A percentile compares a stretch with the other conserved stretches of the same genome.
These are phyloP conservation scores for Periplaneta americana DNA, from an alignment of 1,140 invertebrate species.

Conservation along the genomic window DNA sequence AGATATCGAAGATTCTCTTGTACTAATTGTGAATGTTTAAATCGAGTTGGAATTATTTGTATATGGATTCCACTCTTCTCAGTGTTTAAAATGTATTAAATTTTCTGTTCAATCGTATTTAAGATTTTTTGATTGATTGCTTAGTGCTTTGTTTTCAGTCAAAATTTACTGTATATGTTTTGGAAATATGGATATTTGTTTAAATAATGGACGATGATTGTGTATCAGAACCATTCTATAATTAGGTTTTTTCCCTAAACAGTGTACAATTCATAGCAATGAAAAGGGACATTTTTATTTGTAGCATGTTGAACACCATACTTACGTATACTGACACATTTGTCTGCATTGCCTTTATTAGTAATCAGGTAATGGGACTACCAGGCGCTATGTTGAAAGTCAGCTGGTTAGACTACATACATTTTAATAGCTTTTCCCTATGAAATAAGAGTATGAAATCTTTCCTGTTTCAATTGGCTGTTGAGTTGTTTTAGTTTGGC, in stretches of 20 bases:
- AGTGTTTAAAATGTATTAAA: neutral
- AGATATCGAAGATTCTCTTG: neutral
- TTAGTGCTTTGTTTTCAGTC: too few relatives aligned
- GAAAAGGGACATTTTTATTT: neutral
- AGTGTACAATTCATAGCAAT: neutral
- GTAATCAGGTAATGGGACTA: too few relatives aligned
- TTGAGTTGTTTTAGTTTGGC: too few relatives aligned
- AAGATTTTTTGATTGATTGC: too few relatives aligned
- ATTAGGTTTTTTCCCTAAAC: neutral
- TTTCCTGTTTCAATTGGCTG: too few relatives aligned
- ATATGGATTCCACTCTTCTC: neutral
- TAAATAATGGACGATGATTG: neutral
- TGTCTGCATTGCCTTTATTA: neutral
- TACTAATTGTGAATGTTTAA: neutral
- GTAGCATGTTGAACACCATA: neutral
- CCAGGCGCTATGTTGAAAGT: too few relatives aligned
- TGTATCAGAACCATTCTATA: neutral
- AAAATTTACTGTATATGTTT: neutral
- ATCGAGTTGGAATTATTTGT: neutral
- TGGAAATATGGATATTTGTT: neutral
- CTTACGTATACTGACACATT: too few relatives aligned
- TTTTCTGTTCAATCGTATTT: neutral
- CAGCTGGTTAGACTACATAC: too few relatives aligned
- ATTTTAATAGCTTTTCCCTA: too few relatives aligned
- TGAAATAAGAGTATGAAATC: too few relatives aligned